A percentile compares a stretch with the other conserved stretches of the same genome.
Evolutionary conservation across 2,888 invertebrate species (phyloP).

Genomic region (Lottia gigantea): DNA sequence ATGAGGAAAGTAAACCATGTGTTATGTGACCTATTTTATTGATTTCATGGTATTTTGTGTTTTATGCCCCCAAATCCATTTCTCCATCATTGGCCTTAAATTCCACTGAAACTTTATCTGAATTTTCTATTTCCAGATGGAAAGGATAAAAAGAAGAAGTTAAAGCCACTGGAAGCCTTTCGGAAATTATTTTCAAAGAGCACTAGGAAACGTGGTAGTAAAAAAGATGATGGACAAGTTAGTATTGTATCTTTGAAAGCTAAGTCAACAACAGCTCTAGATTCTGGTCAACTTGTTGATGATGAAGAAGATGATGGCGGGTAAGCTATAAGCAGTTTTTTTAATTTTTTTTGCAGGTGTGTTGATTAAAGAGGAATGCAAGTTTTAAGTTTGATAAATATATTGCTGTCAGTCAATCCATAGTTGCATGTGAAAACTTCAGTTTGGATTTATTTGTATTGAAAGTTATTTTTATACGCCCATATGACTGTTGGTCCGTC

Average conservation of each 20-base stretch:
- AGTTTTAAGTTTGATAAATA: too few species aligned
- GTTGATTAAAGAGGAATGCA: too few species aligned
- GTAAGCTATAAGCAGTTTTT: slow-evolving; percentile 26
- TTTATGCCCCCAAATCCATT: too few species aligned
- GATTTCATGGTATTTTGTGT: too few species aligned
- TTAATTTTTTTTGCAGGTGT: background rate
- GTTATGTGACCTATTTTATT: too few species aligned
- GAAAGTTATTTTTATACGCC: too few species aligned
- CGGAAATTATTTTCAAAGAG: slow-evolving; percentile 50
- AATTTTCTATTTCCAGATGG: slow-evolving; percentile 36
- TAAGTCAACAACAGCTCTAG: slow-evolving; percentile 49
- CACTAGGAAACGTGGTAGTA: slow-evolving; percentile 43
- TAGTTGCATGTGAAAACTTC: too few species aligned
- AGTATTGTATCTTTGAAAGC: slow-evolving; percentile 43
- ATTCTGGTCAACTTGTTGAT: slow-evolving; percentile 26
- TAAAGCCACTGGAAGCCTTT: slow-evolving; percentile 54
- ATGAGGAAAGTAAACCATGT: background rate
- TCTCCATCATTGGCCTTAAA: too few species aligned
- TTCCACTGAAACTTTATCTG: too few species aligned
- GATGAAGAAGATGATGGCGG: slow-evolving; percentile 53
- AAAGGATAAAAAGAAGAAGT: slow-evolving; percentile 53
- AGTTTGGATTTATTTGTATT: too few species aligned
- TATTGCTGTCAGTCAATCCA: too few species aligned
- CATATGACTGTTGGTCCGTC: too few species aligned
- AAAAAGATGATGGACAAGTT: slow-evolving; percentile 38